Conservation (phyloP, 2,113 vertebrate genomes). For the Lampris megalopsis region DNA sequence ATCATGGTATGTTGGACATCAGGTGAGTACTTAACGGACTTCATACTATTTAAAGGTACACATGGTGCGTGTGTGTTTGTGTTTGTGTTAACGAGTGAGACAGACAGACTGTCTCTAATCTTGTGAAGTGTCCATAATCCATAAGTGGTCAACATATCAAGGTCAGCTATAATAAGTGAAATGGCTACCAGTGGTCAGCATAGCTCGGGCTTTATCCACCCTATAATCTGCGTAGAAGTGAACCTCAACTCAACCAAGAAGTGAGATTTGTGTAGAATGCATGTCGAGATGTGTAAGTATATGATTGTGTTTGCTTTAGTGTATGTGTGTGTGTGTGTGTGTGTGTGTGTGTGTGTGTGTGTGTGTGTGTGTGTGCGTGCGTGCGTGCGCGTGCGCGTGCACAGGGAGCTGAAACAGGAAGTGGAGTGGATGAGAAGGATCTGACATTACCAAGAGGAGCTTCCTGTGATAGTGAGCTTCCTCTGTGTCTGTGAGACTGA, state of each 20-base stretch:
- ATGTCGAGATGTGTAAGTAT: conserved; percentile 53
- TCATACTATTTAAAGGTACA: background rate
- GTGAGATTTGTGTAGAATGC: conserved; percentile 69
- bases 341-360: background rate
- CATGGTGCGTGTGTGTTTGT: conserved; percentile 12
- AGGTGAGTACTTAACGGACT: background rate
- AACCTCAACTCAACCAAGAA: conserved; percentile 52
- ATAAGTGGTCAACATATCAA: conserved; percentile 40
- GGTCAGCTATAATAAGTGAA: conserved; percentile 60
- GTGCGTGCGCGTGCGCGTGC: conserved; percentile 44
- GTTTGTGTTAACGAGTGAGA: conserved; percentile 20
- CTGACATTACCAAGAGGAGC: conserved; percentile 63
- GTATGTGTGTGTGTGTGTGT: background rate
- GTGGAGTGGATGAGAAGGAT: conserved; percentile 65
- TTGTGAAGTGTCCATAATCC: conserved; percentile 21
- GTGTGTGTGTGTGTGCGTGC: background rate
- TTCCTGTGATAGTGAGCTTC: conserved; percentile 78
- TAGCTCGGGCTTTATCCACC: conserved; percentile 51
- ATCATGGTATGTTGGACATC: background rate
- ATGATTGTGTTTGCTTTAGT: conserved; percentile 31
- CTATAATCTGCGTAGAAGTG: conserved; percentile 76
- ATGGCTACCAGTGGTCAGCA: conserved; percentile 42
- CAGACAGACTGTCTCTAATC: background rate
- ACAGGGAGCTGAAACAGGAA: conserved; percentile 66
- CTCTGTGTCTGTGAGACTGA: conserved; percentile 65